Evolutionary conservation across 2,797 vertebrate species (phyloP), one percentile per base, ranked within the genome.

Genomic region (Columba guinea): DNA sequence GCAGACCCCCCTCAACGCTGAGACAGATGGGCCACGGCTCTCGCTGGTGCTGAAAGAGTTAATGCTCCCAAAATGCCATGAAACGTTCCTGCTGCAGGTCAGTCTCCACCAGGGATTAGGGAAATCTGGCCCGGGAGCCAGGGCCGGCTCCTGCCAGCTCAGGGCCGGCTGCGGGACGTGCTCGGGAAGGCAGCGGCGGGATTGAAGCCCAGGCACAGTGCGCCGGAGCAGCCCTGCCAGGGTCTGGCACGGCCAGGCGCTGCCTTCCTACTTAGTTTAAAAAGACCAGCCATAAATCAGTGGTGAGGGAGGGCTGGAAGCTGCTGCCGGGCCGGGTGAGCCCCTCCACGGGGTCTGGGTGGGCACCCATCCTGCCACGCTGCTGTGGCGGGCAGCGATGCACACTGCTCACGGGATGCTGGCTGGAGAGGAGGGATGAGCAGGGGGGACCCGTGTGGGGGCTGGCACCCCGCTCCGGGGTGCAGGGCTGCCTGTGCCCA

Each of bases 41-140:
- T 64, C 6, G 4, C n/a, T 46, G 15, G 95, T 56, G 81, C 55
- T 3, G 14, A 59, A 92, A 89, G 87, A 76, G 84, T 95, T 94
- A 95, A 93, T 18, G 63, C 81, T 94, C 67, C 94, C 70, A 30
- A 78, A 93, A 78, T 44, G 53, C 90, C 67, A 11, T 79, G 59
- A 89, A 84, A 82, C 18, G 75, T 35, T 86, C 95, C 90, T 87
- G 87, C 68, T 44, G 71, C 96, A 96, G 95, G 94, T 96, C 95
- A 84, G 91, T 89, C 91, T 89, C 87, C 92, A 32, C 6, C 8
- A 7, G 92, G 92, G 93, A 94, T 94, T 93, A 96, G 44, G 70
- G 81, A 70, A 62, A 93, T 89, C 91, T 79, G 89, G 37, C 89
- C 28, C 8, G 35, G 77, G 92, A 87, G 96, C 71, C 39, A 27